Evolutionary conservation across 2,797 vertebrate species (phyloP), one percentile per base, ranked within the genome.

Genomic region (Heteromormyrus szaboi): DNA sequence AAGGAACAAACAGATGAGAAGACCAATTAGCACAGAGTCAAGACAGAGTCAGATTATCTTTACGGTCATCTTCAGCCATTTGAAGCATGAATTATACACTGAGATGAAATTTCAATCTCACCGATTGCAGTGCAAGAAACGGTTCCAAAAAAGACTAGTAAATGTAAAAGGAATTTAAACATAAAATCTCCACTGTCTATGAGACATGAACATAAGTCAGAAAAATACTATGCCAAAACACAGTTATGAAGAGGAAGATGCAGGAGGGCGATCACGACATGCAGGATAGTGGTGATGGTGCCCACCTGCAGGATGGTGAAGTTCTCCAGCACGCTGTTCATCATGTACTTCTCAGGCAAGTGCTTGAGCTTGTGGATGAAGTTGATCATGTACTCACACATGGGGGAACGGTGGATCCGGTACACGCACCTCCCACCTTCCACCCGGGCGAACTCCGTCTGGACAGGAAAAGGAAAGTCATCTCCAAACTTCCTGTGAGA

Each of bases 341-440:
- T 99, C 98, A 99, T 98, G 94, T 98, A 99, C 93, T 98, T 98
- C 95, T 99, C 98, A 0, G 98, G 98, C 93, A 99, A 96, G 93
- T 98, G 98, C 92, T 98, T 98, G 89, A 99, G 97, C 93, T 99
- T 99, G 95, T 99, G 98, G 95, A 99, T 99, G 94, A 98, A 99
- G 95, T 99, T 99, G 95, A 99, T 97, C 98, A 99, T 99, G 92
- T 98, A 99, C 95, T 99, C 98, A 68, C 98, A 98, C 97, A 99
- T 98, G 90, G 98, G 97, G 0, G 98, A 98, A 0, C 98, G 97
- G 92, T 99, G 96, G 94, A 99, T 99, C 91, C 97, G 96, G 92
- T 98, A 99, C 88, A 98, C 92, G 37, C 97, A 98, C 90, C 97
- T 97, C 65, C 98, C 97, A 0, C 96, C 97, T 93, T 98, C 98